These are phyloP conservation scores for Xiphorhynchus erythropygius DNA, from an alignment of 2,797 vertebrate genomes.

Conservation along the genomic window DNA sequence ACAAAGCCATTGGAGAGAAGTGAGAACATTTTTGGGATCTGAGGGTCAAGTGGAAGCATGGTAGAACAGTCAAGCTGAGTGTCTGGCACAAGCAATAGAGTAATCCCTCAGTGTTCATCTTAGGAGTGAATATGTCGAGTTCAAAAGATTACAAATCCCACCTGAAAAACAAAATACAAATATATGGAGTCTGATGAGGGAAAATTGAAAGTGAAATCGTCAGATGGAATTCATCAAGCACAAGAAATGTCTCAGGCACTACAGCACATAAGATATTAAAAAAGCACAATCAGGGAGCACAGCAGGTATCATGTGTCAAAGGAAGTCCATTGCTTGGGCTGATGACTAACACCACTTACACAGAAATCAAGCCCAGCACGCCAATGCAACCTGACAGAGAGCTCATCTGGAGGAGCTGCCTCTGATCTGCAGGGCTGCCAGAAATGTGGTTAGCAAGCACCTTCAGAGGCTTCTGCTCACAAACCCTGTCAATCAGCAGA, in stretches of 20 bases:
- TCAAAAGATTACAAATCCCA: background rate
- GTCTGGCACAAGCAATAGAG: background rate
- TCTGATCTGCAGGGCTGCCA: background rate
- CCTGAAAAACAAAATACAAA: background rate
- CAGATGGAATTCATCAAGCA: background rate
- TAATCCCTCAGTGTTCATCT: background rate
- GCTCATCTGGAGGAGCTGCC: background rate
- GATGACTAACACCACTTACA: background rate
- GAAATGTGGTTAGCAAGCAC: background rate
- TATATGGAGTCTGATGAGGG: background rate
- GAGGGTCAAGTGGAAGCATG: background rate
- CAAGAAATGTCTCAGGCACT: background rate
- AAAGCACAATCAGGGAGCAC: background rate
- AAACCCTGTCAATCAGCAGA: background rate
- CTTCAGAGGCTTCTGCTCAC: background rate
- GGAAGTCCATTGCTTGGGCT: background rate
- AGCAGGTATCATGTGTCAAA: background rate
- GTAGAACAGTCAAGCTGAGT: background rate
- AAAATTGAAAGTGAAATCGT: background rate
- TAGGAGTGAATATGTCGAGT: background rate
- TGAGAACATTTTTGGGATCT: background rate
- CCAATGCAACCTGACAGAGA: background rate
- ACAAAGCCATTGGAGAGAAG: background rate
- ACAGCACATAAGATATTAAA: rapidly evolving
- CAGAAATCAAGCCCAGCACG: background rate